Evolutionary conservation across 2,888 invertebrate genomes (phyloP).

Genomic region (Drosophila subquinaria): DNA sequence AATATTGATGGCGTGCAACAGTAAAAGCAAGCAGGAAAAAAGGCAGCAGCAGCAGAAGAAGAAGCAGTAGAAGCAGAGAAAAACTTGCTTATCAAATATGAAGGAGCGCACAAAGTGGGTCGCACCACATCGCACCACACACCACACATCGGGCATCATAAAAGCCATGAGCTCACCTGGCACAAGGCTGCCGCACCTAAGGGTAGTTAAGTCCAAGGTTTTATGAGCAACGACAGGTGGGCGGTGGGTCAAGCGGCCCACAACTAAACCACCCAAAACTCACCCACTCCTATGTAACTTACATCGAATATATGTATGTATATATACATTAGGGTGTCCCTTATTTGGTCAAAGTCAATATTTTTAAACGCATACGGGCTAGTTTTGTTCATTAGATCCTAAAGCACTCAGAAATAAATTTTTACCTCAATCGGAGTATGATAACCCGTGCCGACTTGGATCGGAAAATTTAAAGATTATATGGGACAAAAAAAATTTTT

Average conservation of each 20-base stretch:
- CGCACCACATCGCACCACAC: slow-evolving; percentile 32
- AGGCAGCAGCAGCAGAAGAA: slow-evolving; percentile 34
- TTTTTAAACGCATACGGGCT: no score
- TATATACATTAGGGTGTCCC: no score
- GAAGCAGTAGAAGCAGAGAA: slow-evolving; percentile 39
- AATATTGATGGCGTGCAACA: slow-evolving; percentile 74
- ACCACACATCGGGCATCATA: slow-evolving; percentile 62
- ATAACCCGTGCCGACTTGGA: no score
- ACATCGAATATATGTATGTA: slow-evolving; percentile 22
- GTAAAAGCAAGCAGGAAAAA: slow-evolving; percentile 33
- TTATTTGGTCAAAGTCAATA: no score
- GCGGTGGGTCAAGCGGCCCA: slow-evolving; percentile 55
- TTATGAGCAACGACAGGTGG: slow-evolving; percentile 77
- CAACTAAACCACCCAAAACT: slow-evolving; percentile 15
- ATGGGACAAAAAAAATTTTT: no score
- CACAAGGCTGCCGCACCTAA: slow-evolving; percentile 60
- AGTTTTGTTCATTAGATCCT: no score
- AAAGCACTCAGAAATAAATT: no score
- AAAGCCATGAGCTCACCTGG: slow-evolving; percentile 78
- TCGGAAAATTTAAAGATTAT: no score
- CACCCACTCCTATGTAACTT: slow-evolving; percentile 25
- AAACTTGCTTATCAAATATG: slow-evolving; percentile 81
- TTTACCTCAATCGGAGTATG: no score
- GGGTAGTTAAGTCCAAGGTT: slow-evolving; percentile 77
- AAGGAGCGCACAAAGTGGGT: slow-evolving; percentile 75